phyloP scores from a whole-genome alignment of 2,113 vertebrate species.

The Lepus americanus region DNA sequence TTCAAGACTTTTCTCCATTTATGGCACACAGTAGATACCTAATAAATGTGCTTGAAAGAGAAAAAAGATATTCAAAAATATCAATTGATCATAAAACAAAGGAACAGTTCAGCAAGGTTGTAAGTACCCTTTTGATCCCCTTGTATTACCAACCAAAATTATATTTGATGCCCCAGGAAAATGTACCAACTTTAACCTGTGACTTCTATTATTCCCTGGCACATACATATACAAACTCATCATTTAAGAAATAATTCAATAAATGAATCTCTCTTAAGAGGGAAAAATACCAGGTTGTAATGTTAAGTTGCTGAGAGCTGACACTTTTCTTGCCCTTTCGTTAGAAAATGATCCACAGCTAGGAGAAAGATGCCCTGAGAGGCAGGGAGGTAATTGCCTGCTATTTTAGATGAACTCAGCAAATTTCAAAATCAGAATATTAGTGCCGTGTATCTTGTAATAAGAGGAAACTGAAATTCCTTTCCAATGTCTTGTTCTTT shows the following conservation, averaged over 20 bases:
- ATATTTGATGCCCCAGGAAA: neutral
- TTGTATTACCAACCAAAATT: conserved; percentile 9
- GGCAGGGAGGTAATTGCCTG: conserved; percentile 28
- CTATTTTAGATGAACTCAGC: conserved; percentile 52
- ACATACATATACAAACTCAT: neutral
- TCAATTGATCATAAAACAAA: neutral
- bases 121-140: neutral
- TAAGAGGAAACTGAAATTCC: neutral
- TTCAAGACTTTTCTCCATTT: too few relatives aligned
- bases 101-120: neutral
- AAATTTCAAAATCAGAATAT: conserved; percentile 54
- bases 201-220: neutral
- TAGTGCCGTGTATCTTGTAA: neutral
- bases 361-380: neutral
- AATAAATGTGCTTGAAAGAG: too few relatives aligned
- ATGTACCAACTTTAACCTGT: neutral
- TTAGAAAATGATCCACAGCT: conserved; percentile 14
- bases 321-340: conserved; percentile 16
- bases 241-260: conserved; percentile 5
- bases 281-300: neutral
- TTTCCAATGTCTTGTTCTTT: neutral
- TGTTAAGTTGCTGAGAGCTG: conserved; percentile 15
- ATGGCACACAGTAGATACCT: too few relatives aligned
- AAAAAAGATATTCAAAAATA: neutral
- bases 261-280: neutral